These are phyloP conservation scores for Anabas testudineus DNA, from an alignment of 2,797 vertebrate species.

Conservation along the genomic window DNA sequence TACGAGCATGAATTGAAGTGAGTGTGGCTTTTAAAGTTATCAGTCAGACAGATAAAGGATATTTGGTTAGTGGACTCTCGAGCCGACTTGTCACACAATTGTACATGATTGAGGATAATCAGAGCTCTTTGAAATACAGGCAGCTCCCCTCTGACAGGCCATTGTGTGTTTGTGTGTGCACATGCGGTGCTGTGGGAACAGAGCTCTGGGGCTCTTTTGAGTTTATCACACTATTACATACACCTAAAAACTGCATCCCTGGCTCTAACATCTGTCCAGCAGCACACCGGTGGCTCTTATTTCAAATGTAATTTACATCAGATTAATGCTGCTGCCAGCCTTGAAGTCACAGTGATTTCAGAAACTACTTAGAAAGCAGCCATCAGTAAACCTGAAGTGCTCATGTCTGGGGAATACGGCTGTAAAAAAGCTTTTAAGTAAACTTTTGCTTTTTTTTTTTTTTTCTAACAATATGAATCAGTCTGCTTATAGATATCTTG, in stretches of 20 bases:
- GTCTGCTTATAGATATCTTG: conserved; percentile 1
- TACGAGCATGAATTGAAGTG: neutral
- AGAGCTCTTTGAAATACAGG: conserved; percentile 40
- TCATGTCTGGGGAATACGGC: conserved; percentile 35
- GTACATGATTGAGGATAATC: conserved; percentile 52
- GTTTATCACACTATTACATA: conserved; percentile 20
- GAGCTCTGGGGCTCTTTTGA: conserved; percentile 15
- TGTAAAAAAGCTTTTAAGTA: conserved; percentile 34
- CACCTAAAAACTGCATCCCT: conserved; percentile 21
- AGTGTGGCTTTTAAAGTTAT: conserved; percentile 15
- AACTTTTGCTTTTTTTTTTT: conserved; percentile 3
- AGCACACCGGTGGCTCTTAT: conserved; percentile 31
- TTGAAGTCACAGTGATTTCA: conserved; percentile 44
- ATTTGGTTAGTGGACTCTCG: conserved; percentile 14
- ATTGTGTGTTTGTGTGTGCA: conserved; percentile 41
- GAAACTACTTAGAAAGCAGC: conserved; percentile 39
- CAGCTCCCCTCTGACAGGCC: conserved; percentile 36
- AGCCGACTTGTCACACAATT: conserved; percentile 13
- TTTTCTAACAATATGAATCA: neutral
- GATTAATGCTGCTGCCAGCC: conserved; percentile 46
- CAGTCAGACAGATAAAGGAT: conserved; percentile 13
- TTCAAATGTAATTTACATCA: conserved; percentile 50
- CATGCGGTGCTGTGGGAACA: conserved; percentile 2
- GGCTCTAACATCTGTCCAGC: conserved; percentile 19
- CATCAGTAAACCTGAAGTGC: conserved; percentile 16